Conservation (phyloP, 2,888 invertebrate genomes). For the Leucophenga maculata region DNA sequence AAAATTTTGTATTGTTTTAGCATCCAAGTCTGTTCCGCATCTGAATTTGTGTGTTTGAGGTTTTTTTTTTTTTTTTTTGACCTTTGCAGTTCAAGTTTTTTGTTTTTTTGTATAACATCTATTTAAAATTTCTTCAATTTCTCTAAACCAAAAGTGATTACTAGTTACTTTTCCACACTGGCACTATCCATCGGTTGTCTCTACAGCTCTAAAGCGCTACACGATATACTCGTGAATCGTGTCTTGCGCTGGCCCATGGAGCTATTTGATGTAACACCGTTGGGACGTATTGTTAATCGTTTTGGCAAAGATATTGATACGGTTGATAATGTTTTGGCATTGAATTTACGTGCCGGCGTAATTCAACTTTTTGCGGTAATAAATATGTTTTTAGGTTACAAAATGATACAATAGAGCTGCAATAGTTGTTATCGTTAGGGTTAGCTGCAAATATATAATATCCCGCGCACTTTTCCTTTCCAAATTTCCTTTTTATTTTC, state of each 20-base stretch:
- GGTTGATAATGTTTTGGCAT: slow-evolving; percentile 75
- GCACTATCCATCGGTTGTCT: slow-evolving; percentile 71
- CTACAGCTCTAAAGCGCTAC: slow-evolving; percentile 77
- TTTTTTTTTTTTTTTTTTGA: no score
- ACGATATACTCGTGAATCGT: slow-evolving; percentile 76
- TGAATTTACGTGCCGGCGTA: slow-evolving; percentile 68
- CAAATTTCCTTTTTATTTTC: no score
- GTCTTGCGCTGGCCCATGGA: slow-evolving; percentile 80
- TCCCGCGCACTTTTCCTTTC: no score
- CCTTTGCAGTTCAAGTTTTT: no score
- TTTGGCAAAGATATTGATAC: slow-evolving; percentile 78
- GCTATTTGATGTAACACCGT: slow-evolving; percentile 85
- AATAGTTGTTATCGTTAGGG: neutral
- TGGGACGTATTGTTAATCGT: slow-evolving; percentile 81
- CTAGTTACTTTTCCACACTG: slow-evolving; percentile 68
- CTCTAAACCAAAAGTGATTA: slow-evolving; percentile 54
- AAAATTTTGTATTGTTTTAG: no score
- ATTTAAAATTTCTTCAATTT: neutral
- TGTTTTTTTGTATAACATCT: neutral
- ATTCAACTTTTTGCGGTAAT: slow-evolving; percentile 72
- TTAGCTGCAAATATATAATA: neutral
- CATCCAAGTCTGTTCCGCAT: no score
- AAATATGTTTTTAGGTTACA: neutral
- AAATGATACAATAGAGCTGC: neutral
- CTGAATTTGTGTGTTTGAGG: no score